A percentile compares a stretch with the other conserved stretches of the same genome.
Evolutionary conservation across 2,797 vertebrate genomes (phyloP).

Genomic region (Bradypus variegatus): DNA sequence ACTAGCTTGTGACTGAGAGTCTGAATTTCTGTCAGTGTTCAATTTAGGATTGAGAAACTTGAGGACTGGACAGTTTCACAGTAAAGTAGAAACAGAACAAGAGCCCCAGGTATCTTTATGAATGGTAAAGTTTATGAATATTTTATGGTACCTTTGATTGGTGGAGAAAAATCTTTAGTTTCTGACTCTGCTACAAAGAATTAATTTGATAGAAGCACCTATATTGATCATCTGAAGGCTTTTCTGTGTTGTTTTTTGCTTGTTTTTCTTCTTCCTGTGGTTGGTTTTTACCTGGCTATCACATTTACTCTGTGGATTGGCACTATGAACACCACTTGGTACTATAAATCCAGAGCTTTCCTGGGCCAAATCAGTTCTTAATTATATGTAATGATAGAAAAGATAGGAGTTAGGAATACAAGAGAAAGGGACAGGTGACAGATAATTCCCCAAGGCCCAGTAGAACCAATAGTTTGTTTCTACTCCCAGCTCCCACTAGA

Average conservation of each 20-base stretch:
- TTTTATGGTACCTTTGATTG: neutral
- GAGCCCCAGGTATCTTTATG: neutral
- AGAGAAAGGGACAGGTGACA: neutral
- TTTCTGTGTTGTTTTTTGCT: neutral
- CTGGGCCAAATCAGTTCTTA: neutral
- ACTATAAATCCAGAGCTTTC: neutral
- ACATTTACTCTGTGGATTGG: neutral
- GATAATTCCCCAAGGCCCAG: neutral
- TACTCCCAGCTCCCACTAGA: neutral
- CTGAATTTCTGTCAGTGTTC: neutral
- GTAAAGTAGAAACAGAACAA: neutral
- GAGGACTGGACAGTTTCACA: neutral
- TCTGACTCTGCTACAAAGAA: neutral
- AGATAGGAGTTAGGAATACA: neutral
- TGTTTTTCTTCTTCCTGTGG: neutral
- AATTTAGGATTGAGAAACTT: neutral
- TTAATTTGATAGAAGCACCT: constrained; percentile 13
- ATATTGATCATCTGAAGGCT: neutral
- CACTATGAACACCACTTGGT: neutral
- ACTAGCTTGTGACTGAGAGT: neutral
- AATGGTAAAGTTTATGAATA: constrained; percentile 26
- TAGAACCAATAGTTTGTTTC: constrained; percentile 35
- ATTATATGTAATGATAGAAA: neutral
- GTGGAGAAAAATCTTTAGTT: neutral
- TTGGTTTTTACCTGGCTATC: neutral